phyloP scores from a whole-genome alignment of 2,888 invertebrate genomes.

The Cerastoderma edule region DNA sequence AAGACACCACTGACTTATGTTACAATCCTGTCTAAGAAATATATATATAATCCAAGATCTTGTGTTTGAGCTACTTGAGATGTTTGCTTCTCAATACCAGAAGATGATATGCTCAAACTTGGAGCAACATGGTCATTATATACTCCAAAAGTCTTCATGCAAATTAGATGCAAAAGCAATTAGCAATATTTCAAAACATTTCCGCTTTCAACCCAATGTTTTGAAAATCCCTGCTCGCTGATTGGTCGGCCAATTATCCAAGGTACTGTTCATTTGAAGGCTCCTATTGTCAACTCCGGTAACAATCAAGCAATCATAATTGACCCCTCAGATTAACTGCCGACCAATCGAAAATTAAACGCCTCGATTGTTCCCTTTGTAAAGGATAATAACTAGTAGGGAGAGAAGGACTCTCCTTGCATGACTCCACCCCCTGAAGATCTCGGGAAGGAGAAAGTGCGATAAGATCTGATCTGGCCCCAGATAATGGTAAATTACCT shows the following conservation, averaged over 20 bases:
- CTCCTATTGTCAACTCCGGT: slow-evolving; percentile 54
- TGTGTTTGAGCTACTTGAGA: no score
- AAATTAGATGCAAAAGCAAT: slow-evolving; percentile 36
- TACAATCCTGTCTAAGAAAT: no score
- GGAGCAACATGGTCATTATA: slow-evolving; percentile 24
- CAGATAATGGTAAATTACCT: slow-evolving; percentile 56
- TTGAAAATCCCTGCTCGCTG: slow-evolving; percentile 45
- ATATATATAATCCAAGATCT: no score
- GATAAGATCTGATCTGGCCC: slow-evolving; percentile 58
- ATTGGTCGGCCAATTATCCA: slow-evolving; percentile 58
- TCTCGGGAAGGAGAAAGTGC: slow-evolving; percentile 37
- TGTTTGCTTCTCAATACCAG: slow-evolving; percentile 21
- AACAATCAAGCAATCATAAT: slow-evolving; percentile 55
- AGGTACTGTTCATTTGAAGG: slow-evolving; percentile 52
- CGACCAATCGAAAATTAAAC: slow-evolving; percentile 60
- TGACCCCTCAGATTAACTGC: slow-evolving; percentile 57
- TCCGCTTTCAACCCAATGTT: slow-evolving; percentile 29
- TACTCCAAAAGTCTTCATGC: slow-evolving; percentile 32
- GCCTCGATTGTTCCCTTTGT: slow-evolving; percentile 52
- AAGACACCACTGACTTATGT: no score
- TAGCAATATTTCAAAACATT: slow-evolving; percentile 34
- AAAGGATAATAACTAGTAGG: slow-evolving; percentile 39
- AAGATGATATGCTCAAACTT: slow-evolving; percentile 10
- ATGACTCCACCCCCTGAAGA: slow-evolving; percentile 59
- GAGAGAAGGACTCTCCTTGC: slow-evolving; percentile 40